Percentiles rank a stretch among this genome's conserved stretches.
phyloP scores from a whole-genome alignment of 2,113 vertebrate genomes.

The Anolis carolinensis region DNA sequence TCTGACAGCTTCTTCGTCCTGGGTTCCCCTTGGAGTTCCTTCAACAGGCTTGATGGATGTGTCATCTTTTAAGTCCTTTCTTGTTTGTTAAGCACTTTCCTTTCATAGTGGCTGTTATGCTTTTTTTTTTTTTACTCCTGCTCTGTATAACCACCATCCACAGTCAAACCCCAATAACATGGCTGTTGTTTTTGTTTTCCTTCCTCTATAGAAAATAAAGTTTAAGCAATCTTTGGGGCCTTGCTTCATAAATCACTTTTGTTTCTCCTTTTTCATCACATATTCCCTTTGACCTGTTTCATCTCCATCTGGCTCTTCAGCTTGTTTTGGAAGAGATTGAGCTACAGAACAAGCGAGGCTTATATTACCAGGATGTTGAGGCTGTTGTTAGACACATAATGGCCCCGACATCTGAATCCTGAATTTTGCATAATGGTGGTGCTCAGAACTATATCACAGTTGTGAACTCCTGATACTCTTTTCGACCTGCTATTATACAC shows the following conservation, averaged over 20 bases:
- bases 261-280: constrained; percentile 1
- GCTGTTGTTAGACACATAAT: neutral
- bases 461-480: neutral
- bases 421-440: neutral
- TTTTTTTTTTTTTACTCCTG: constrained; percentile 10
- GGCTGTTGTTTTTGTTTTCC: neutral
- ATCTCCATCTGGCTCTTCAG: neutral
- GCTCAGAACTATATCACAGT: neutral
- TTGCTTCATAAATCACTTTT: neutral
- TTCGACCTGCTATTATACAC: neutral
- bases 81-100: constrained; percentile 46
- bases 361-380: neutral
- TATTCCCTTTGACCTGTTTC: constrained; percentile 12
- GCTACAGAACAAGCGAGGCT: accelerated
- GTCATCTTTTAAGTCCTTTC: constrained; percentile 50
- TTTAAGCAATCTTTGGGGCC: neutral
- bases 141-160: neutral
- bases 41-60: constrained; percentile 28
- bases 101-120: constrained; percentile 41
- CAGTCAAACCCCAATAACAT: neutral
- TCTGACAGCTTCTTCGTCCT: constrained; percentile 14
- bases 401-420: neutral
- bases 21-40: constrained; percentile 45
- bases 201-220: neutral
- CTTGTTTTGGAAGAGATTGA: neutral